phyloP scores from a whole-genome alignment of 1,140 invertebrate species.

The Macrotrachela quadricornifera region DNA sequence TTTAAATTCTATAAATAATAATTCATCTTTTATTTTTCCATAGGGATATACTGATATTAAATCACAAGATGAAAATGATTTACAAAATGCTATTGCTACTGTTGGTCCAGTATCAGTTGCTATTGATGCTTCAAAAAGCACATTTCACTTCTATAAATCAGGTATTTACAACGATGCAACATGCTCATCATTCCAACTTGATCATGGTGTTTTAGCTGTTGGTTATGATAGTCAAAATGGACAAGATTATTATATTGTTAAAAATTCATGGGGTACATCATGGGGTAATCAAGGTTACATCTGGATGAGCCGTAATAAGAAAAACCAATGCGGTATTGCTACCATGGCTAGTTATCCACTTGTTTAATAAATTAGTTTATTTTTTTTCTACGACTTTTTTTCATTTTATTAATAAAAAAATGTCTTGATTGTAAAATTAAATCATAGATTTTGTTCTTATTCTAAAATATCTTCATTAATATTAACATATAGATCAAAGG shows the following conservation, averaged over 20 bases:
- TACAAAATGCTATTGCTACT: constrained; percentile 4
- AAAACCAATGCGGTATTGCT: constrained; percentile 67
- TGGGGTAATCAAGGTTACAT: constrained; percentile 73
- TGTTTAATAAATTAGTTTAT: too few species aligned
- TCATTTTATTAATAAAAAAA: too few species aligned
- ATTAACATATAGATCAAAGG: too few species aligned
- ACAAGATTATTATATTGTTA: constrained; percentile 35
- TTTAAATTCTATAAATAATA: background rate
- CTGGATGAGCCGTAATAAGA: constrained; percentile 58
- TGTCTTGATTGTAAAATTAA: too few species aligned
- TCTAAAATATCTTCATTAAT: too few species aligned
- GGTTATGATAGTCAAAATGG: constrained; percentile 60
- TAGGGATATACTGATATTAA: background rate
- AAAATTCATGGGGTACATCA: constrained; percentile 28
- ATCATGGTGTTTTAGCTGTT: constrained; percentile 40
- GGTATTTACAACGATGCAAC: constrained; percentile 70
- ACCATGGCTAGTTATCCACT: too few species aligned
- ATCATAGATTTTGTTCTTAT: too few species aligned
- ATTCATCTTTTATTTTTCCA: background rate
- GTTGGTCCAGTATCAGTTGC: constrained; percentile 5
- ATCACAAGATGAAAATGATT: constrained; percentile 1
- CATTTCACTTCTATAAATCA: constrained; percentile 21
- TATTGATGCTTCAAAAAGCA: constrained; percentile 4
- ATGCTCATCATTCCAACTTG: constrained; percentile 48
- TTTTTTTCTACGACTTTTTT: too few species aligned